Evolutionary conservation across 2,888 invertebrate genomes (phyloP), one percentile per base, ranked within the genome.

Genomic region (Bombylius discolor): DNA sequence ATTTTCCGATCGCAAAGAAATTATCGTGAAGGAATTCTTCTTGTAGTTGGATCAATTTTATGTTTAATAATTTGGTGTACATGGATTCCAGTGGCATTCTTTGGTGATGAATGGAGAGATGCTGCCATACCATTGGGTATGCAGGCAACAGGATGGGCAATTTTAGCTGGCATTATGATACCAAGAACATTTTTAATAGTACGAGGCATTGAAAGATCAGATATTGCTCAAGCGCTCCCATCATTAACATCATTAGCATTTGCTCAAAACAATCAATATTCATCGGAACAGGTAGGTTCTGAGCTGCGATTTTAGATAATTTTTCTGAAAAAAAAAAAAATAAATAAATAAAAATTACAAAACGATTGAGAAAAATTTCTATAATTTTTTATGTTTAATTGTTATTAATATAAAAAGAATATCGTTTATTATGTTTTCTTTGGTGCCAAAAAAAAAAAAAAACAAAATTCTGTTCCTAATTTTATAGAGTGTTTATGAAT

Each of bases 101-200:
- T 81, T 13, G 71, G 80, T 44, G 71, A 74, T 53, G 73, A 75
- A 39, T 78, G 77, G 76, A 75, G 76, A 36, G 84, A 85, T 67
- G 77, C 78, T 1, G 76, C 81, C 36, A 69, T 84, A 6, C 80
- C 81, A 39, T 71, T 79, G 52, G 85, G 83, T 1, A 69, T 82
- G 4, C 76, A 83, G 48, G 78, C 78, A 4, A 83, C 83, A 0
- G 82, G 81, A 0, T 81, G 82, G 64, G 76, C 79, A 3, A 76
- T 85, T 47, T 70, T 85, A 34, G 75, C 81, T 8, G 77, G 80
- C 0, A 76, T 85, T n/a, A 79, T 85, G 61, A 80, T 85, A 64
- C 85, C 85, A 0, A 74, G 84, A 52, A 82, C 83, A 0, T 85
- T 85, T 64, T 74, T 83, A 56, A 85, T 85, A 76, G 79, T 82